Evolutionary conservation across 2,888 invertebrate species (phyloP), one percentile per base, ranked within the genome.

Genomic region (Zaprionus obscuricornis): DNA sequence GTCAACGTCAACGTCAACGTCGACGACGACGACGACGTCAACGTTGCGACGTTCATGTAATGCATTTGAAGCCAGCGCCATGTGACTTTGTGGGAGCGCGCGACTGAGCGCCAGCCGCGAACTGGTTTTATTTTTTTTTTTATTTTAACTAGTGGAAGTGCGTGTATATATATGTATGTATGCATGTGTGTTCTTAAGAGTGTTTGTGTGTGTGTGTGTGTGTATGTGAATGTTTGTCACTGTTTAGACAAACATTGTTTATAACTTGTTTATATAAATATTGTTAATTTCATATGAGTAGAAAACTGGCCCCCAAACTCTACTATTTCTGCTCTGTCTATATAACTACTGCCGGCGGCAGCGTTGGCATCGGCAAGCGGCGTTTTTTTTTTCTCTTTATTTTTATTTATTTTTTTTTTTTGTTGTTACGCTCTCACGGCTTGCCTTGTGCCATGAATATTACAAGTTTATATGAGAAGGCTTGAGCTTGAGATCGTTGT

Each of bases 261-360:
- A 83, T 85, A 78, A 81, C 84, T 78, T 83, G 83, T 83, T 84
- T 81, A 81, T 78, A 69, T 72, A 84, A 77, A 85, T 85, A 81
- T 84, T 83, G 72, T 83, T 83, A 83, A 79, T 76, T 66, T 72
- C 45, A 51, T 70, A 52, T 49, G 64, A 77, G 76, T 54, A 55
- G 45, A 52, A 42, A 64, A 72, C 60, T 69, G 56, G 58, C 59
- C 64, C 40, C 58, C 49, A 57, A n/a, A 54, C 64, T 37, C 50
- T 29, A 16, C 17, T 10, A 24, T 13, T 6, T n/a, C 50, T 5
- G 4, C 11, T 49, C 39, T 29, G 17, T 17, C 26, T n/a, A n/a
- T n/a, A 52, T 34, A 39, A 46, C 68, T 51, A 34, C 50, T 63
- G 56, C 56, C 52, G 42, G 47, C 29, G 16, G 33, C 66, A n/a